These are phyloP conservation scores for Phocoena sinus DNA, from an alignment of 2,113 vertebrate species.

Conservation along the genomic window DNA sequence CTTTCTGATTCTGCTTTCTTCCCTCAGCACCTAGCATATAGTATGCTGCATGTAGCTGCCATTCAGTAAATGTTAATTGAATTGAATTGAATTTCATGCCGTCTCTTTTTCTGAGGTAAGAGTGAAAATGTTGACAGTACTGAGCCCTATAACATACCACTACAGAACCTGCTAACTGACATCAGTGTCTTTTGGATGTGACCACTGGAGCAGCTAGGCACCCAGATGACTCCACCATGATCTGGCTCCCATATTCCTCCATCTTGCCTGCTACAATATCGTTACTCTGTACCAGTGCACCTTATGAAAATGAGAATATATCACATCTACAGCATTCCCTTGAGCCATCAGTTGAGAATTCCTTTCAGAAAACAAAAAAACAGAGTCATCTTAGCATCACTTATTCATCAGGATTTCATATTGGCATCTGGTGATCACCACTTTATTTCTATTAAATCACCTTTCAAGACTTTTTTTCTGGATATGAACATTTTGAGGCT, in stretches of 20 bases:
- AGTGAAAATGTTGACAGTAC: neutral
- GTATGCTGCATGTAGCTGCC: neutral
- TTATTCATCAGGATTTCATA: neutral
- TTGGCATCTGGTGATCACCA: neutral
- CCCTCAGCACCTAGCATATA: neutral
- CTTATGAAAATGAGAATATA: neutral
- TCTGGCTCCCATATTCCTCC: neutral
- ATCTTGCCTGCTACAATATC: neutral
- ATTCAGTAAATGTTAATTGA: neutral
- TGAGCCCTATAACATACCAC: neutral
- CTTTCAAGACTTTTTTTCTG: neutral
- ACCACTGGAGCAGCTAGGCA: neutral
- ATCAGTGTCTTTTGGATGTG: neutral
- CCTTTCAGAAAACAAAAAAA: neutral
- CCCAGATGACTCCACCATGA: neutral
- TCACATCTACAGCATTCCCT: neutral
- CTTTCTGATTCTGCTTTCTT: neutral
- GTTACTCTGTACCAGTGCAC: neutral
- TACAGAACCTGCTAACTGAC: neutral
- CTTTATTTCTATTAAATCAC: conserved; percentile 24
- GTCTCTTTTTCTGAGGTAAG: neutral
- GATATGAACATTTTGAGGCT: neutral
- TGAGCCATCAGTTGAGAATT: neutral
- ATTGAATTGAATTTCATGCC: neutral
- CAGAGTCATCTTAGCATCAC: neutral